Evolutionary conservation across 2,113 vertebrate genomes (phyloP), one percentile per base, ranked within the genome.

Genomic region (Otolemur garnettii): DNA sequence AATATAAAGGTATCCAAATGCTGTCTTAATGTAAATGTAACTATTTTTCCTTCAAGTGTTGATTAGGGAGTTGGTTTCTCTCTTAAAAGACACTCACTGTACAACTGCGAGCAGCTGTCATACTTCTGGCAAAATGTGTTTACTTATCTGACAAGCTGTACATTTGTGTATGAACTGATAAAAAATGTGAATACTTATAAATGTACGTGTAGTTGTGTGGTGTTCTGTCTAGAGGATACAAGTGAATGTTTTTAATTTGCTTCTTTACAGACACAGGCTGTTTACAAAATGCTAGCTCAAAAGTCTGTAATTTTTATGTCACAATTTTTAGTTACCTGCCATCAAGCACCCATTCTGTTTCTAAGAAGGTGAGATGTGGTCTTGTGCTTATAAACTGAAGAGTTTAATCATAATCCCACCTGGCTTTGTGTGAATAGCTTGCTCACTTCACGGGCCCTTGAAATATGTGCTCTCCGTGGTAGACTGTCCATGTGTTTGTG

Each of bases 1-100:
- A 97, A 87, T 91, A 94, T 24, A 91, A 96, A 96, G 93, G 90
- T 1, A 90, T 98, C 97, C 97, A 96, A 98, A 94, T 96, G 97
- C 98, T 98, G 98, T 98, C 98, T 96, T 97, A 97, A 93, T 95
- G 93, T 98, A 95, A 97, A 97, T 97, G 96, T 96, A 98, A 98
- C 97, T 98, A 94, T 96, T 98, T 97, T 98, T 97, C 96, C 90
- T 96, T 94, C 94, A 97, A 85, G 82, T 97, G 95, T 97, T 96
- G 96, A 96, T 93, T 78, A 97, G 97, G 95, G 98, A 98, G 95
- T 97, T 97, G 97, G 94, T 98, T 98, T 98, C 96, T 97, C 97
- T 98, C 97, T 98, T 98, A 87, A 93, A 95, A 95, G 98, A 97
- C 97, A 94, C 97, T 97, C 96, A 98, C 96, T 98, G 97, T 97